Evolutionary conservation across 1,140 invertebrate genomes (phyloP), one percentile per base, ranked within the genome.

Genomic region (Zaprionus lachaisei): DNA sequence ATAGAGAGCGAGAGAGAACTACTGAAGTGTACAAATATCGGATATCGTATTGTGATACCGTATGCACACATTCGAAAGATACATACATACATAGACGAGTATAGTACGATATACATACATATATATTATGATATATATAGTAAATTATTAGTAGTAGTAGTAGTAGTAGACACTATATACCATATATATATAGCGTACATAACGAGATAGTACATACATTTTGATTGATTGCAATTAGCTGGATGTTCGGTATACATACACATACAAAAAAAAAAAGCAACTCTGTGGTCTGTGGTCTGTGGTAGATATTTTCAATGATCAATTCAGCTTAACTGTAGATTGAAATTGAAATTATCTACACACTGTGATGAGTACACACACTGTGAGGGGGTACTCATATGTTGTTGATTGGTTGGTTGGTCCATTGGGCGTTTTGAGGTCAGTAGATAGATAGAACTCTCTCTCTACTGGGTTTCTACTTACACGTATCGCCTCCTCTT

Each of bases 401-500:
- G 72, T 69, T 38, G 57, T 80, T 20, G 47, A 7, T 63, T 57
- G 24, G 24, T 63, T 57, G 24, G 24, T 26, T 26, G 24, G 55
- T 66, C 75, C 75, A 62, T 68, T 77, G 54, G 63, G 70, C 72
- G 54, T 61, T 65, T 51, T 26, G 24, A 20, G 64, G 38, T 28
- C 34, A 17, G 14, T 26, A 26, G 24, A 26, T 20, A 20, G 20
- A 20, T 20, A 20, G 20, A 20, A 20, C 20, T 20, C 20, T 0
- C 61, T 61, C 61, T 91, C 93, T 68, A 58, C 74, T 84, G 82
- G 82, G 58, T 72, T 72, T 66, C 86, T 91, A 92, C 91, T 93
- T 94, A 97, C 97, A 94, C 96, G 95, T 83, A 98, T 95, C 66
- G 97, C 97, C 94, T 98, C 96, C 93, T 98, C 97, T 94, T 98